Evolutionary conservation across 2,888 invertebrate genomes (phyloP).

Genomic region (Eupithecia subumbrata): DNA sequence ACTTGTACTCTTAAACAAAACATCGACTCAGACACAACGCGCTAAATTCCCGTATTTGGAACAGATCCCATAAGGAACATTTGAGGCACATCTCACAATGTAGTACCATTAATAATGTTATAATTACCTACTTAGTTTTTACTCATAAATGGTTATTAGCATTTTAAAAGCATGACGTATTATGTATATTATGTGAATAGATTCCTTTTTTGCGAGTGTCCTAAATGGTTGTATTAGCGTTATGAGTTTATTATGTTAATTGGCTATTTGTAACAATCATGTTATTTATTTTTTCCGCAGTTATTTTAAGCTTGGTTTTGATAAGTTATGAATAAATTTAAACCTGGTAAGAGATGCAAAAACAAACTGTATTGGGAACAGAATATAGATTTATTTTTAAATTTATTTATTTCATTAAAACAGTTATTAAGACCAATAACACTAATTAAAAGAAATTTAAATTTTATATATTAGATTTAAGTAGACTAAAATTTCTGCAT

Average conservation of each 20-base stretch:
- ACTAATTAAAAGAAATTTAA: no score
- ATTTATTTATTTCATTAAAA: no score
- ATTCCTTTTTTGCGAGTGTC: constrained; percentile 4
- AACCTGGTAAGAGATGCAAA: background rate
- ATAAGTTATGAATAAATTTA: background rate
- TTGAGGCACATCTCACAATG: background rate
- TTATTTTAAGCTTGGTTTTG: background rate
- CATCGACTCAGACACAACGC: background rate
- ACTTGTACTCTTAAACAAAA: background rate
- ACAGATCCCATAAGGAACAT: background rate
- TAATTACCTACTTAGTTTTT: background rate
- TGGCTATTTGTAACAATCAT: constrained; percentile 18
- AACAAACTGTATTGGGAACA: no score
- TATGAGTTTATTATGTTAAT: constrained; percentile 36
- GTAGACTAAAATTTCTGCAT: no score
- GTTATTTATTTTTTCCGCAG: background rate
- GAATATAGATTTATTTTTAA: no score
- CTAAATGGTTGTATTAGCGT: constrained; percentile 29
- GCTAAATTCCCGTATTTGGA: background rate
- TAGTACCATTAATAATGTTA: background rate
- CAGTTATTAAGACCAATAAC: no score
- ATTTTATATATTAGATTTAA: no score
- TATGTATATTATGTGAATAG: background rate
- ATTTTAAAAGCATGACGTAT: background rate
- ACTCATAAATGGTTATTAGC: background rate